Evolutionary conservation across 2,888 invertebrate species (phyloP).

Genomic region (Syrphus vitripennis): DNA sequence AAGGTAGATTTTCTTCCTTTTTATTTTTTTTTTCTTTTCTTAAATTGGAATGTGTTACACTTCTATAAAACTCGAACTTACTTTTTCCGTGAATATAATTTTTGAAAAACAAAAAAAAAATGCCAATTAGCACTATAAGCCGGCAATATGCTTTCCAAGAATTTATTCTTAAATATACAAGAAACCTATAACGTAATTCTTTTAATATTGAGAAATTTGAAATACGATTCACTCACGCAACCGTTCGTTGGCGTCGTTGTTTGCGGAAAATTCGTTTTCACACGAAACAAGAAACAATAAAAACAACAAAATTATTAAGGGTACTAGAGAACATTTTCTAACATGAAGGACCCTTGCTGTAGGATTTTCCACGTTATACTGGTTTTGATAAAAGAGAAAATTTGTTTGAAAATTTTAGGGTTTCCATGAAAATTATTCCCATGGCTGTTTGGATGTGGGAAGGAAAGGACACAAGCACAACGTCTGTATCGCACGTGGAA

Average conservation of each 20-base stretch:
- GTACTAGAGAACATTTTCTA: constrained; percentile 16
- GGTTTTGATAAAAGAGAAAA: constrained; percentile 61
- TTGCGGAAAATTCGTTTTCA: not conserved
- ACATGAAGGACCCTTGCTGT: constrained; percentile 60
- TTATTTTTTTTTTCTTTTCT: not conserved
- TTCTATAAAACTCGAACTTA: not conserved
- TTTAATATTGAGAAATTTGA: constrained; percentile 24
- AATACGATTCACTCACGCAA: constrained; percentile 57
- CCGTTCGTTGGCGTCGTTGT: not conserved
- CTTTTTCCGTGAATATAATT: constrained; percentile 1
- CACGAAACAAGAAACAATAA: constrained; percentile 6
- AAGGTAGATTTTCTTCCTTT: not conserved
- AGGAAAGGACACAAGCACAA: too few relatives aligned
- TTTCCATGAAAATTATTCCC: constrained; percentile 52
- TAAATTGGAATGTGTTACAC: constrained; percentile 2
- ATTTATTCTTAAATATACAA: constrained; percentile 5
- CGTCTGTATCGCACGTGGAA: constrained; percentile 34
- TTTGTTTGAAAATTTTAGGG: constrained; percentile 55
- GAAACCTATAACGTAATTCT: constrained; percentile 9
- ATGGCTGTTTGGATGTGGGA: not conserved
- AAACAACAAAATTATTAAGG: not conserved
- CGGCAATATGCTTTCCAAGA: constrained; percentile 1
- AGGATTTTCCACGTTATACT: constrained; percentile 65
- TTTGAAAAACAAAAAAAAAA: too few relatives aligned
- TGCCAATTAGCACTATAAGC: too few relatives aligned